Evolutionary conservation across 1,140 invertebrate species (phyloP).

Genomic region (Papilio polyxenes): DNA sequence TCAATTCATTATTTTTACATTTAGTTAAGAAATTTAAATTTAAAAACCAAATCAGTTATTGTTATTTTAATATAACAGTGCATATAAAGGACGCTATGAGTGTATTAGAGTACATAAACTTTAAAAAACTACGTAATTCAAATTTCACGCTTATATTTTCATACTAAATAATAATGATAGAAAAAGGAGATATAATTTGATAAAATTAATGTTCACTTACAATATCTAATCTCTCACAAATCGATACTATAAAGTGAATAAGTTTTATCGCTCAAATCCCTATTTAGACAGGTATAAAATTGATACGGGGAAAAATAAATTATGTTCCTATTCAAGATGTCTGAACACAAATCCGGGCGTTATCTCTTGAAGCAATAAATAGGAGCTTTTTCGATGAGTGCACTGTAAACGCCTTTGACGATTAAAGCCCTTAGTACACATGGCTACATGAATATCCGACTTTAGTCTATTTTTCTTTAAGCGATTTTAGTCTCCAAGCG

Average conservation of each 20-base stretch:
- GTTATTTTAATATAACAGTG: not conserved
- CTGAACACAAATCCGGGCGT: conserved; percentile 43
- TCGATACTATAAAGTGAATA: conserved; percentile 31
- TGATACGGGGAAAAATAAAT: conserved; percentile 45
- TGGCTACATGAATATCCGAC: too few species aligned
- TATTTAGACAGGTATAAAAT: conserved; percentile 16
- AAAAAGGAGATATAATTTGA: too few species aligned
- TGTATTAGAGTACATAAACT: not conserved
- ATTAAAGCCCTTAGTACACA: conserved; percentile 17
- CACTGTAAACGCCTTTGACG: conserved; percentile 43
- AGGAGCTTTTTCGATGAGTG: conserved; percentile 41
- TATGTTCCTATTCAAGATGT: conserved; percentile 43
- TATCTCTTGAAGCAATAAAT: conserved; percentile 47
- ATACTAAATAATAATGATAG: too few species aligned
- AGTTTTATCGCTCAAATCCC: conserved; percentile 29
- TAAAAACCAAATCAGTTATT: not conserved
- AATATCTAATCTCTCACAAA: not conserved
- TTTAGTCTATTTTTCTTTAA: too few species aligned
- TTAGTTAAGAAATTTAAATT: not conserved
- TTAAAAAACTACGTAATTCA: not conserved
- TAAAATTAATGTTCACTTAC: not conserved
- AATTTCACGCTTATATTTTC: not conserved
- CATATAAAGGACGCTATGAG: not conserved
- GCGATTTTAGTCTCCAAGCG: too few species aligned
- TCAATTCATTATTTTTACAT: not conserved